A percentile compares a stretch with the other conserved stretches of the same genome.
Evolutionary conservation across 2,113 vertebrate genomes (phyloP).

Genomic region (Smithornis capensis): DNA sequence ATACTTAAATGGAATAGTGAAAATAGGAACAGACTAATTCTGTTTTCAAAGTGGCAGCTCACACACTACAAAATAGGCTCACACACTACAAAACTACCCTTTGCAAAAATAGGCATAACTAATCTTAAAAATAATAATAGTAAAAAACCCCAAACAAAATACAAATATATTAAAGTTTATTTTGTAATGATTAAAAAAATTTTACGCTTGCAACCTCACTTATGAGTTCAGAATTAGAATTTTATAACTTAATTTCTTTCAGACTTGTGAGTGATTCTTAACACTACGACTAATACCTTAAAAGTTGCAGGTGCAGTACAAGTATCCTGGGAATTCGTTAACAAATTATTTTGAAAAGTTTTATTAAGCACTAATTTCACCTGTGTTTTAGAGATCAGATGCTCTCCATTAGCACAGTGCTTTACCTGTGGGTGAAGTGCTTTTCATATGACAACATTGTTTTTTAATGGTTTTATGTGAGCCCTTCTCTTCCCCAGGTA

Average conservation of each 20-base stretch:
- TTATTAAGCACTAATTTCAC: background rate
- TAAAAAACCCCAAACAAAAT: rapidly evolving
- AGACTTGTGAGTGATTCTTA: background rate
- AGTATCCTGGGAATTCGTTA: background rate
- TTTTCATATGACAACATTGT: background rate
- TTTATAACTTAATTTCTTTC: background rate
- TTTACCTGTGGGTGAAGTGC: background rate
- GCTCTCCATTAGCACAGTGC: background rate
- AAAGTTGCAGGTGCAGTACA: background rate
- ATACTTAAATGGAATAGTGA: background rate
- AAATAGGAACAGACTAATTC: background rate
- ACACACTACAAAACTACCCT: background rate
- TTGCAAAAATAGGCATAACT: background rate
- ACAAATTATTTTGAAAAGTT: background rate
- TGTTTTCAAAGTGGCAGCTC: background rate
- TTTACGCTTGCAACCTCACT: background rate
- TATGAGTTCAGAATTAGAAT: background rate
- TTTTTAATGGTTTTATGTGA: background rate
- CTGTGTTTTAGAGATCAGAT: background rate
- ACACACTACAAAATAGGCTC: background rate
- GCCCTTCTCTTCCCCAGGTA: background rate
- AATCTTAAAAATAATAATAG: background rate
- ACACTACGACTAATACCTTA: background rate
- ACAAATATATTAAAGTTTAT: background rate
- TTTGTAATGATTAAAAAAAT: background rate